Base-by-base conservation (phyloP, 1,140 invertebrate species). In the Chelonus insularis region DNA sequence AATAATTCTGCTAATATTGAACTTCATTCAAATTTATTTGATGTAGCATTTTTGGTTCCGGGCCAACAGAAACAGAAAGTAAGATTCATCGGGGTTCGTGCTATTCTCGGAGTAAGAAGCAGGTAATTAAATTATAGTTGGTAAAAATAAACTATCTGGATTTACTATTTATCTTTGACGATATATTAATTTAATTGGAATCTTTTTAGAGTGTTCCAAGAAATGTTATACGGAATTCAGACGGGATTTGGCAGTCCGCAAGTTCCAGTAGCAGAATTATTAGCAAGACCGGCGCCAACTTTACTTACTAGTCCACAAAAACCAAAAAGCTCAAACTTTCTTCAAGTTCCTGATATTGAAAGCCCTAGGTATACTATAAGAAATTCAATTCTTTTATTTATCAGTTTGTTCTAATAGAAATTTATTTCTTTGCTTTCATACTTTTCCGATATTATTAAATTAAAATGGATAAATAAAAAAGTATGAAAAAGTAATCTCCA, bases 211-310 rank as follows among this genome's bases (percentile, higher is more conserved):
- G 88, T 90, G 11, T 94, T 94, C 73, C 90, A 96, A 84, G 94
- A 97, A 82, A 96, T 97, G 93, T 79, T 97, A 14, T 96, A 96
- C 75, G 94, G 94, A 60, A 96, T 96, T 68, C 92, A 94, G 72
- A 92, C 93, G 0, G 93, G 93, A 36, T 95, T 95, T 73, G 93
- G 94, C n/a, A 94, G 92, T 52, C 93, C 92, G 1, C 93, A 94
- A 84, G 92, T 94, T 58, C 93, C 93, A 0, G 92, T 95, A 2
- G 93, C 92, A 0, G 92, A 96, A 76, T 80, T 95, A 47, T 81
- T 95, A 45, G 90, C 92, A 0, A 85, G 93, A 56, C 91, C 93
- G 2, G 92, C 90, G 1, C 93, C 93, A 0, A 91, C 91, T 7
- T 78, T 94, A 14, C 85, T 94, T 2, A n/a, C n/a, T n/a, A 93